phyloP scores from a whole-genome alignment of 1,140 invertebrate genomes.

The Tenebrio molitor region DNA sequence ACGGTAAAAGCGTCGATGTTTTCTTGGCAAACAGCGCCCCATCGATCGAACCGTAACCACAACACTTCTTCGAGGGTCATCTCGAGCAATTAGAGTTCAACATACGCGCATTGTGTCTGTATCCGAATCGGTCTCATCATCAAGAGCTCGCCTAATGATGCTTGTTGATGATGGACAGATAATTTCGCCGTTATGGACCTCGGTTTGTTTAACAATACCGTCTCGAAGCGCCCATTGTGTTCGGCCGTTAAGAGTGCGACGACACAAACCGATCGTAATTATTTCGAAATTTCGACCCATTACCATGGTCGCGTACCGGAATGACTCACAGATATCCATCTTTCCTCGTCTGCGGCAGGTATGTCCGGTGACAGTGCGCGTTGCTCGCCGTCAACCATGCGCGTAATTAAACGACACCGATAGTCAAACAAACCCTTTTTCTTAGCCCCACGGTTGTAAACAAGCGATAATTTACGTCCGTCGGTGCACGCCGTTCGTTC shows the following conservation, averaged over 20 bases:
- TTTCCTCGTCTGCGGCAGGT: not conserved
- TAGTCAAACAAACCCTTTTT: slow-evolving; percentile 16
- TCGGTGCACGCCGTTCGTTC: not conserved
- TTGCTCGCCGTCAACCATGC: slow-evolving; percentile 2
- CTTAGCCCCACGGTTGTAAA: slow-evolving; percentile 7
- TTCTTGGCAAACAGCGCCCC: no score
- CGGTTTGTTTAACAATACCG: slow-evolving; percentile 31
- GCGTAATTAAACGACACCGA: slow-evolving; percentile 29
- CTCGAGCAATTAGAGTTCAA: not conserved
- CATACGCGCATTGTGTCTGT: not conserved
- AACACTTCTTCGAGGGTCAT: no score
- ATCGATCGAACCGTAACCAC: no score
- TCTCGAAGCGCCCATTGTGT: slow-evolving; percentile 17
- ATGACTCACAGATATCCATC: slow-evolving; percentile 15
- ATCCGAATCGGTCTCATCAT: not conserved
- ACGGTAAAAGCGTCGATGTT: no score
- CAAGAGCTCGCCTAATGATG: slow-evolving; percentile 16
- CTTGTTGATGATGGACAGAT: slow-evolving; percentile 37
- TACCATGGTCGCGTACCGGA: slow-evolving; percentile 22
- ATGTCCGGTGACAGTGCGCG: no score
- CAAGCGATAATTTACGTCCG: slow-evolving; percentile 16
- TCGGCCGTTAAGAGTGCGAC: slow-evolving; percentile 1
- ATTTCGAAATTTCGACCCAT: slow-evolving; percentile 34
- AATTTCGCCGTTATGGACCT: slow-evolving; percentile 33
- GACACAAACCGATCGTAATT: slow-evolving; percentile 35